Evolutionary conservation across 2,888 invertebrate genomes (phyloP).

Genomic region (Hesperia comma): DNA sequence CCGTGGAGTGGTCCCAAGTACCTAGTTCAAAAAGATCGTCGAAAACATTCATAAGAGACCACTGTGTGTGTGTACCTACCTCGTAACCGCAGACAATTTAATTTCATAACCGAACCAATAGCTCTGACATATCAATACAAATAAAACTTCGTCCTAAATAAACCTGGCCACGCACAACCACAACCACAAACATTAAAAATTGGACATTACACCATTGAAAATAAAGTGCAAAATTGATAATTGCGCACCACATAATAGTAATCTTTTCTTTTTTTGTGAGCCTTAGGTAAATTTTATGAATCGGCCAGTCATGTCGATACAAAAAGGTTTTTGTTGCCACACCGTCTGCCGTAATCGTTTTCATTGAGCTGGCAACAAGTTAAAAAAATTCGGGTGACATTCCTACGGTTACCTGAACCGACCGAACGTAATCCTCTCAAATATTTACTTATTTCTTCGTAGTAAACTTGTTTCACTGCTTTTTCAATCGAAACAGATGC

Average conservation of each 20-base stretch:
- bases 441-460: slow-evolving; percentile 39
- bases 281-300: slow-evolving; percentile 60
- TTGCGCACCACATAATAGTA: background rate
- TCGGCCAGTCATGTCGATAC: slow-evolving; percentile 61
- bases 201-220: background rate
- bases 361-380: slow-evolving; percentile 61
- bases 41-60: background rate
- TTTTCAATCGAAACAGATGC: slow-evolving; percentile 40
- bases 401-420: slow-evolving; percentile 60
- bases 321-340: slow-evolving; percentile 72
- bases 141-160: slow-evolving; percentile 44
- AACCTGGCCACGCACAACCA: slow-evolving; percentile 39
- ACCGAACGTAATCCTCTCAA: slow-evolving; percentile 40
- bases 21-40: background rate
- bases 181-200: slow-evolving; percentile 8
- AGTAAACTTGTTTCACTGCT: slow-evolving; percentile 26
- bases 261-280: slow-evolving; percentile 29
- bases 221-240: slow-evolving; percentile 27
- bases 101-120: slow-evolving; percentile 34
- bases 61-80: too few relatives aligned
- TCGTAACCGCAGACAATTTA: slow-evolving; percentile 15
- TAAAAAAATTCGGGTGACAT: slow-evolving; percentile 62
- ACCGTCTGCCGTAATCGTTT: slow-evolving; percentile 77
- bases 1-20: background rate
- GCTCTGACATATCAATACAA: slow-evolving; percentile 47